Evolutionary conservation across 2,888 invertebrate species (phyloP), one percentile per base, ranked within the genome.

Genomic region (Brachyopa scutellaris): DNA sequence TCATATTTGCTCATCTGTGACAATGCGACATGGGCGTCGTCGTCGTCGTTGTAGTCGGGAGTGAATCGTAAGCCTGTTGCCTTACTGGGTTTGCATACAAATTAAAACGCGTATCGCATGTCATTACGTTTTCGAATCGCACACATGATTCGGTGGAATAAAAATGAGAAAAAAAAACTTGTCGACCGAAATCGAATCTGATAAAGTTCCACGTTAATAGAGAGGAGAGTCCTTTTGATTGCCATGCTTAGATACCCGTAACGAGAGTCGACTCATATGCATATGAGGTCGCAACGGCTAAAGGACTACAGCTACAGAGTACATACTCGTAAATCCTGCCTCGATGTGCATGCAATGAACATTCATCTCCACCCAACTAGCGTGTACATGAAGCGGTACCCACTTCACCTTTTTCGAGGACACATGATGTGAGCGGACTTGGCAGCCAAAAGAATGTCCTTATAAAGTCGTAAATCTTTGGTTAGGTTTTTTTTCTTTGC

Each of bases 1-100:
- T 80, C 69, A 64, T 70, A 80, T 80, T 80, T 80, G 80, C 74
- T 76, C 80, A 64, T 80, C 80, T 80, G 74, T 80, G 80, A 74
- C 74, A 70, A 45, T 59, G 51, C 31, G 69, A 69, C 45, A 59
- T 64, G 40, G 38, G 45, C 31, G 47, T 21, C 15, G 33, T 19
- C 13, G 51, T 26, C n/a, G 26, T 26, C 23, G 26, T 26, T 5
- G 26, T 26, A 5, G 4, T 26, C 26, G 3, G 11, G 17, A 66
- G 29, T 51, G 21, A 47, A 31, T 51, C 67, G 59, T 72, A 72
- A 77, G 82, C 77, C 82, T 77, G 76, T 77, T 77, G 76, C 76
- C 66, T 45, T 64, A 57, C 64, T 11, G 49, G 47, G 74, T 73
- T 78, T 78, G 78, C 78, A 78, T 83, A 78, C 83, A 83, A 83